A percentile compares a stretch with the other conserved stretches of the same genome.
These are phyloP conservation scores for Artibeus jamaicensis DNA, from an alignment of 2,797 vertebrate genomes.

Conservation along the genomic window DNA sequence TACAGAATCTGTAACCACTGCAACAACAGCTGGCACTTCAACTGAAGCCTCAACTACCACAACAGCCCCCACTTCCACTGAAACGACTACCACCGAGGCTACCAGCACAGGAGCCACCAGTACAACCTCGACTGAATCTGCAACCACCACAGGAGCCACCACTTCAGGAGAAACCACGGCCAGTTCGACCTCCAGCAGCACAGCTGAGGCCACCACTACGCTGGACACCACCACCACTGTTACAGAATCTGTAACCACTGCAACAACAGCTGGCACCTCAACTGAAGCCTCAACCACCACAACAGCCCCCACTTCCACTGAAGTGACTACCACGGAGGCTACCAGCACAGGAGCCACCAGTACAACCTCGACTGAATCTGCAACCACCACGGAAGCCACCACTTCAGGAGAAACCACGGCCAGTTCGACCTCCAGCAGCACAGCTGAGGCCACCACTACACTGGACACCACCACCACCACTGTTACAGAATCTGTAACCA, in stretches of 20 bases:
- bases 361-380: background rate
- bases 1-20: background rate
- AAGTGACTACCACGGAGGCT: background rate
- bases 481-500: background rate
- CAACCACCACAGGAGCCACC: no score
- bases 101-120: no score
- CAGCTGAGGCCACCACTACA: rapidly evolving
- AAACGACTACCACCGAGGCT: background rate
- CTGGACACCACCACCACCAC: rapidly evolving
- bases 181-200: no score
- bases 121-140: no score
- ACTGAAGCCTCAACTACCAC: no score
- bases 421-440: background rate
- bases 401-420: background rate
- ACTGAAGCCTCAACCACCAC: rapidly evolving
- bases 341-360: background rate
- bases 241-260: rapidly evolving
- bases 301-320: background rate
- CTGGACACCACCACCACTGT: background rate
- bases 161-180: no score
- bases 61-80: background rate
- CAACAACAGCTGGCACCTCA: background rate
- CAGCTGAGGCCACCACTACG: no score
- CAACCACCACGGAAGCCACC: rapidly evolving
- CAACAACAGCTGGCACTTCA: background rate